Evolutionary conservation across 2,113 vertebrate genomes (phyloP), one percentile per base, ranked within the genome.

Genomic region (Larimichthys polyactis): DNA sequence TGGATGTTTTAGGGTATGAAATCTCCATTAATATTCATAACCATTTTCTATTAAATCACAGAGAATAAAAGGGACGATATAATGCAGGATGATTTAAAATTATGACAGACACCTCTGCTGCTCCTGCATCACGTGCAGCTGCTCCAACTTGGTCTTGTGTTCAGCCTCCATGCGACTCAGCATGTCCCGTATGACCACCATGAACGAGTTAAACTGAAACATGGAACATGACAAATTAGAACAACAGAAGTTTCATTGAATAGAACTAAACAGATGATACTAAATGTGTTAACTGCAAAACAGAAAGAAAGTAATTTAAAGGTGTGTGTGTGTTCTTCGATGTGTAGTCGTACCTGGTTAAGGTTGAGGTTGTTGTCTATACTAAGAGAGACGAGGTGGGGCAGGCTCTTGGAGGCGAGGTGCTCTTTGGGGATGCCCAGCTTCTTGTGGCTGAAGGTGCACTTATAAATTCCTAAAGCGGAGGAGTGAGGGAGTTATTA

Each of bases 281-380:
- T n/a, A 49, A 49, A 54, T 12, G 29, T 22, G 10, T 29, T 17
- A 3, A 46, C 17, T 0, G 2, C 19, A 44, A 44, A 71, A 57
- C 11, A 70, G 54, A 43, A 43, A 43, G 7, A 44, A 44, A 27
- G 16, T 36, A 7, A 7, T 36, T 36, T 11, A 14, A 57, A 40
- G 8, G n/a, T 43, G 19, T 15, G 16, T 36, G 19, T 22, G 16
- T 29, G 24, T 27, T 8, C 59, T 4, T 68, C 5, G 14, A n/a
- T 8, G 19, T 73, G 51, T 5, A 0, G 52, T 8, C 36, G 36
- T 84, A 99, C 98, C 97, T 99, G 98, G 89, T 96, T 99, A 29
- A 99, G 96, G 93, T 99, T 99, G 76, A 99, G 97, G 91, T 99
- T 99, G 94, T 97, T 97, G 89, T 99, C 98, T 86, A 99, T 99